Percentiles rank a stretch among this genome's conserved stretches.
These are phyloP conservation scores for Odontamblyopus rebecca DNA, from an alignment of 2,797 vertebrate genomes.

Conservation along the genomic window DNA sequence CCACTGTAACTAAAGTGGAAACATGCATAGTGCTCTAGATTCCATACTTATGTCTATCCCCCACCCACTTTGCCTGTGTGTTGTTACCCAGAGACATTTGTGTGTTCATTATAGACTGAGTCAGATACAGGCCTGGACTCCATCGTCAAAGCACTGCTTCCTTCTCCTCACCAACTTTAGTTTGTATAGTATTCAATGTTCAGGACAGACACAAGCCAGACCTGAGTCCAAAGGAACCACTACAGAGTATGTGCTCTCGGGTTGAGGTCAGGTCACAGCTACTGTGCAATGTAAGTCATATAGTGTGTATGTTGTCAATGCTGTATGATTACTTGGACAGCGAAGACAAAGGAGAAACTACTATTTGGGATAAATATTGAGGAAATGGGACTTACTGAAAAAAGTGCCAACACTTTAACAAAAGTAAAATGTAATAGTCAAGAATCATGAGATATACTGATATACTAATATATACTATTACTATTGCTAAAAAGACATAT, in stretches of 20 bases:
- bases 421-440: not conserved
- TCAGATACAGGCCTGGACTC: slow-evolving; percentile 59
- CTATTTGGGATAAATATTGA: not conserved
- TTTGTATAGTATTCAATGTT: slow-evolving; percentile 17
- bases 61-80: slow-evolving; percentile 21
- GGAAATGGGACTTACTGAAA: not conserved
- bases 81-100: slow-evolving; percentile 48
- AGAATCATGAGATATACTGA: not conserved
- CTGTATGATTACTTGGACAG: slow-evolving; percentile 14
- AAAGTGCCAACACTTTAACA: too few relatives aligned
- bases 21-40: slow-evolving; percentile 18
- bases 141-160: slow-evolving; percentile 33
- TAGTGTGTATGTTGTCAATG: slow-evolving; percentile 29
- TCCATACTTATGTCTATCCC: slow-evolving; percentile 23
- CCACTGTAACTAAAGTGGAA: slow-evolving; percentile 26
- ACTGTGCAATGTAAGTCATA: slow-evolving; percentile 36
- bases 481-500: too few relatives aligned
- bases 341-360: not conserved
- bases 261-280: slow-evolving; percentile 56
- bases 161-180: slow-evolving; percentile 21
- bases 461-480: too few relatives aligned
- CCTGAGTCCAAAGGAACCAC: slow-evolving; percentile 45
- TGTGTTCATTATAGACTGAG: slow-evolving; percentile 54
- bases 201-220: slow-evolving; percentile 68
- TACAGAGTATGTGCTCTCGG: slow-evolving; percentile 29